Evolutionary conservation across 1,140 invertebrate species (phyloP), one percentile per base, ranked within the genome.

Genomic region (Stegodyphus dumicola): DNA sequence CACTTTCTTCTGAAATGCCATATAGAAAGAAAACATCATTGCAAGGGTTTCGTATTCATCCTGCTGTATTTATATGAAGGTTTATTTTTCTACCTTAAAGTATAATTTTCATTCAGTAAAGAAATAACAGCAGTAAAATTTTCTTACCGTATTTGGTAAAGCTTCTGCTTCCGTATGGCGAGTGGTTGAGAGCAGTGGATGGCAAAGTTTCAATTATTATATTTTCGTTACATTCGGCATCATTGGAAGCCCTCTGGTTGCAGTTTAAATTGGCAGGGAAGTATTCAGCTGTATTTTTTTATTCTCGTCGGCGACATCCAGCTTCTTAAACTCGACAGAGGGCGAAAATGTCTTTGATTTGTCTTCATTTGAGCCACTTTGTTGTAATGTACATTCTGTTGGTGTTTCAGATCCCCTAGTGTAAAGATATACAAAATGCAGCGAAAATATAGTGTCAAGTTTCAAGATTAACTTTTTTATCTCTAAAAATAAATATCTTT

Each of bases 271-370:
- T 77, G 60, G 54, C 54, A 77, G 56, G 56, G 15, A 18, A 13
- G 5, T 7, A 5, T 2, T 54, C 53, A 48, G 5, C n/a, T 5
- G 9, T 33, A 7, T 6, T 48, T 49, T 66, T n/a, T 54, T 60
- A 15, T 77, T 49, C 11, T 77, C 75, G 6, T 66, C 75, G 7
- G 56, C 77, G 0, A 78, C 77, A 15, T 78, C 84, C 15, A 86
- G 10, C 17, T 86, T 86, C 60, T 86, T 86, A 33, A 86, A 86
- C 65, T 86, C 84, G 9, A 78, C 76, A 6, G 84, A 86, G 10
- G 84, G 84, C 11, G 84, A 86, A 10, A 86, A 86, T 9, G 84
- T 86, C 66, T 86, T 86, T 13, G 64, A 69, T 13, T 53, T 77
- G 11, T 85, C 64, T 53, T 85, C 73, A 53, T 54, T 53, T 10